Conservation (phyloP, 2,888 invertebrate genomes). For the Eupithecia exiguata region DNA sequence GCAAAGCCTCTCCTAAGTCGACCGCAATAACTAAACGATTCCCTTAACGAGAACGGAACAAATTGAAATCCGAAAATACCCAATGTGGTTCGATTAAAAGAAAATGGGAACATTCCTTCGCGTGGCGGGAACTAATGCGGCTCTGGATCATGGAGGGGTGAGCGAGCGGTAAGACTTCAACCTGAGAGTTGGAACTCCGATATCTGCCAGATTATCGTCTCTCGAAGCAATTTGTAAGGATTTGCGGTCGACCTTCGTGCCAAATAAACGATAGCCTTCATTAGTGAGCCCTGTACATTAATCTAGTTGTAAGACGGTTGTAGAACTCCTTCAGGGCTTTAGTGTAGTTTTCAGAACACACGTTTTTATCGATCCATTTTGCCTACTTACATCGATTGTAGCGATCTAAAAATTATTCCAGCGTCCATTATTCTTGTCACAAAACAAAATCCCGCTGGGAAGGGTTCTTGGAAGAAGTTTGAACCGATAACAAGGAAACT, state of each 20-base stretch:
- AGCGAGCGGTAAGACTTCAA: slow-evolving; percentile 38
- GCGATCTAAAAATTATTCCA: not conserved
- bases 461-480: not conserved
- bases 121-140: slow-evolving; percentile 64
- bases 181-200: slow-evolving; percentile 54
- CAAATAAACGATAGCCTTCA: slow-evolving; percentile 63
- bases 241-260: slow-evolving; percentile 67
- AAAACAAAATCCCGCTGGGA: not conserved
- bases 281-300: slow-evolving; percentile 53
- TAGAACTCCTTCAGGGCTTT: slow-evolving; percentile 7
- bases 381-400: not conserved
- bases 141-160: slow-evolving; percentile 51
- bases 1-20: slow-evolving; percentile 46
- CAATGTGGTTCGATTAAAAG: slow-evolving; percentile 65
- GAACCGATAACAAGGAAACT: not conserved
- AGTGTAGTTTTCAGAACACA: not conserved
- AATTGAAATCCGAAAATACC: slow-evolving; percentile 65
- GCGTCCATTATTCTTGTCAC: not conserved
- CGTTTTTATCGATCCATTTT: not conserved
- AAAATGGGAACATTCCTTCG: slow-evolving; percentile 69
- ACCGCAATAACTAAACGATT: slow-evolving; percentile 53
- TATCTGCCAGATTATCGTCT: slow-evolving; percentile 75
- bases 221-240: slow-evolving; percentile 74
- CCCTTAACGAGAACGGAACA: slow-evolving; percentile 56
- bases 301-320: slow-evolving; percentile 23